phyloP scores from a whole-genome alignment of 2,797 vertebrate genomes.

The Moxostoma hubbsi region DNA sequence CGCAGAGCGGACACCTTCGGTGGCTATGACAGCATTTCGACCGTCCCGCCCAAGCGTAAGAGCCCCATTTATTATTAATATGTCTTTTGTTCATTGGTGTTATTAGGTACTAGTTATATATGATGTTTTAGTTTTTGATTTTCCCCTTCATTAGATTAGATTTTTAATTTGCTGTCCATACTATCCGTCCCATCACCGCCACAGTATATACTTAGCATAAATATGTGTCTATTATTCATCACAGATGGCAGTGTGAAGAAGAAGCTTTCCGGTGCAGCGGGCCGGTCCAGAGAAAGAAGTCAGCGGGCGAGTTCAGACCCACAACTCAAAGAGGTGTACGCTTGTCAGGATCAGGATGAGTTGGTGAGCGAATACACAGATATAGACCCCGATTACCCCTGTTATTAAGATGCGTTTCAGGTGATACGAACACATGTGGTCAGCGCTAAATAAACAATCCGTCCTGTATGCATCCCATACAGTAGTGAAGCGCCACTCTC shows the following conservation, averaged over 20 bases:
- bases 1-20: conserved; percentile 90
- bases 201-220: conserved; percentile 22
- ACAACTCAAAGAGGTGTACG: conserved; percentile 73
- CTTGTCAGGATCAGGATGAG: conserved; percentile 72
- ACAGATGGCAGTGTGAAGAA: conserved; percentile 84
- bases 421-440: too few species aligned
- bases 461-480: too few species aligned
- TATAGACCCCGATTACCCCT: too few species aligned
- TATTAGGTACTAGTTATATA: too few species aligned
- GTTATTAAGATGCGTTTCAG: too few species aligned
- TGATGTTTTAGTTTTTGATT: too few species aligned
- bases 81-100: too few species aligned
- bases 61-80: conserved; percentile 15
- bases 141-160: too few species aligned
- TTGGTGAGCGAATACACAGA: conserved; percentile 69
- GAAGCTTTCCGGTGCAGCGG: conserved; percentile 66
- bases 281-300: conserved; percentile 78
- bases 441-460: too few species aligned
- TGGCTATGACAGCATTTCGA: conserved; percentile 81
- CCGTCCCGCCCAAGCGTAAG: conserved; percentile 83
- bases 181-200: too few species aligned
- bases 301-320: conserved; percentile 77
- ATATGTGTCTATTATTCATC: conserved; percentile 1
- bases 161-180: too few species aligned
- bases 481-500: too few species aligned